Conservation (phyloP, 2,797 vertebrate genomes). For the Gorsachius magnificus region DNA sequence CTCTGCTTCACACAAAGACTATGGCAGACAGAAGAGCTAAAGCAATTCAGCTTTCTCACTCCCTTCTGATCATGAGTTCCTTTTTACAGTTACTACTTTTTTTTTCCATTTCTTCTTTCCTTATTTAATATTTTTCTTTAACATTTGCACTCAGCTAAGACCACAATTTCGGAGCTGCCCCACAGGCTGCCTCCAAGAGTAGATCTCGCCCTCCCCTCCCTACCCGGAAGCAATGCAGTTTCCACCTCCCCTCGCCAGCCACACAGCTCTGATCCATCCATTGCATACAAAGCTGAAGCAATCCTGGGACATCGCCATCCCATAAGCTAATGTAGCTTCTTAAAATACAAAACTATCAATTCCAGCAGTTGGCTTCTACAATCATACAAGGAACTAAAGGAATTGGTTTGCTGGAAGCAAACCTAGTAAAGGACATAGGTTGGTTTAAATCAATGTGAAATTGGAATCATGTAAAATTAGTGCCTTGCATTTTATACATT, state of each 20-base stretch:
- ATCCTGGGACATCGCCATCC: background rate
- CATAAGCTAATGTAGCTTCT: background rate
- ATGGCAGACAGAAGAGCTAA: background rate
- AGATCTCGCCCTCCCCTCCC: background rate
- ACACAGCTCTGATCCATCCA: background rate
- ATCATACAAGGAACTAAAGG: background rate
- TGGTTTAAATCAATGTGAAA: background rate
- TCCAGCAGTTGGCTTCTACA: background rate
- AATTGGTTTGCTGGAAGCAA: background rate
- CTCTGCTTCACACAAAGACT: background rate
- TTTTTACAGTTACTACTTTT: background rate
- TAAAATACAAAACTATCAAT: background rate
- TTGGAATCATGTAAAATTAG: background rate
- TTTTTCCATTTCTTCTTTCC: background rate
- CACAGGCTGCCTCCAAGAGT: background rate
- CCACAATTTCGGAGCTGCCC: background rate
- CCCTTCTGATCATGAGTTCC: background rate
- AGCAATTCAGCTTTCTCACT: background rate
- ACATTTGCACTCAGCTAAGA: background rate
- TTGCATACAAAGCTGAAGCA: background rate
- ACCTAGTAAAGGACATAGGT: background rate
- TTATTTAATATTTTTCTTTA: background rate
- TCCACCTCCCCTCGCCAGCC: background rate
- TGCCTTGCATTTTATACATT: background rate
- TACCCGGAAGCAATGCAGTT: background rate